Base-by-base conservation (phyloP, 2,888 invertebrate genomes). In the Athalia circularis region DNA sequence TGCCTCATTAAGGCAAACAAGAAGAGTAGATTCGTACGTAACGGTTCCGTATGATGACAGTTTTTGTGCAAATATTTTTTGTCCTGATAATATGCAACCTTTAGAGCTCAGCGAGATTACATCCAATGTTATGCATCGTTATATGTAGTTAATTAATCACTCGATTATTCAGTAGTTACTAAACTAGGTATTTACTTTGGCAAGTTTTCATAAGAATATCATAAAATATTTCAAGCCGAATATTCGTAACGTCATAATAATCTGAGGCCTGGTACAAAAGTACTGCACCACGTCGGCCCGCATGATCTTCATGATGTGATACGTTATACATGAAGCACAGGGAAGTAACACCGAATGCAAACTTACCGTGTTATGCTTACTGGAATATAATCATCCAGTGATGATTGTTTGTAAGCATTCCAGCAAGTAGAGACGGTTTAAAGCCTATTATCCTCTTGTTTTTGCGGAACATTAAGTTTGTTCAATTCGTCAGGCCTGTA, bases 401-500 rank as follows among this genome's bases (percentile, higher is more conserved):
- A 54, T 54, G n/a, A 72, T 47, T 47, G 72, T 57, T 13, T 5
- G 57, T 59, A 59, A 47, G 59, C 72, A n/a, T 8, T 43, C 59
- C 59, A 15, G 72, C 59, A 13, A 72, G n/a, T 57, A 52, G 29
- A 6, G 5, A 72, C 13, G 13, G n/a, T 59, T 5, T 45, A 15
- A 72, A 59, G 57, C 57, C 59, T 72, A 5, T 59, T 13, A 13
- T 72, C 59, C 13, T 59, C 15, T 2, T 6, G 15, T 48, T 48
- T 70, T n/a, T 67, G 62, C 11, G 77, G 52, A 45, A 65, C 65
- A 8, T 76, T 65, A 8, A 77, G 54, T 29, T 83, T 79, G 15
- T 80, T 77, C 65, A 93, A 85, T 79, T 92, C 91, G 43, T 88
- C 89, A 4, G 97, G 96, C 81, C 91, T 89, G 86, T 94, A 97